phyloP scores from a whole-genome alignment of 2,797 vertebrate genomes.

The Anisognathus igniventris region DNA sequence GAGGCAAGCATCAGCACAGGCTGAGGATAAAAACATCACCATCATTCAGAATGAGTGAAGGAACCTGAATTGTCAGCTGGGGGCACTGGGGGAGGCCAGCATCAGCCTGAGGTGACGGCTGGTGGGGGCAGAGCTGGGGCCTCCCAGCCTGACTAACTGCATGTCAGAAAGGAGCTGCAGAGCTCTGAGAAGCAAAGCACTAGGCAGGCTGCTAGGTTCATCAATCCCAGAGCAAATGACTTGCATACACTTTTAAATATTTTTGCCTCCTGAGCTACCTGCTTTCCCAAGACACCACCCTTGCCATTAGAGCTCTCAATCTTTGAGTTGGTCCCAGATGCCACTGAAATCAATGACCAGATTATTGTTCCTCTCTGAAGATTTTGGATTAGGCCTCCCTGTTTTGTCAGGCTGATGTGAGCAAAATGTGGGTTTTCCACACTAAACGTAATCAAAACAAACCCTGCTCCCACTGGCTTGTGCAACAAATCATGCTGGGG shows the following conservation, averaged over 20 bases:
- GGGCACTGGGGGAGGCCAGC: not conserved
- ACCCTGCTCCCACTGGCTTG: conserved; percentile 23
- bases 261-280: not conserved
- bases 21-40: not conserved
- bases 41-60: not conserved
- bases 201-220: not conserved
- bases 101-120: not conserved
- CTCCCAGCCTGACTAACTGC: not conserved
- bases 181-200: not conserved
- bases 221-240: not conserved
- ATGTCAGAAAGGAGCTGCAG: not conserved
- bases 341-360: not conserved
- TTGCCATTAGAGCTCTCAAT: not conserved
- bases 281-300: not conserved
- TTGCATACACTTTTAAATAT: not conserved
- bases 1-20: not conserved
- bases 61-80: not conserved
- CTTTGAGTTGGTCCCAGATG: not conserved
- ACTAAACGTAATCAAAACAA: conserved; percentile 47
- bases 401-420: not conserved
- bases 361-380: not conserved
- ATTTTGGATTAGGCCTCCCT: not conserved
- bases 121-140: not conserved
- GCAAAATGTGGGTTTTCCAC: conserved; percentile 13
- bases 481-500: conserved; percentile 53